A percentile compares a stretch with the other conserved stretches of the same genome.
Evolutionary conservation across 2,888 invertebrate species (phyloP).

Genomic region (Phengaris alcon): DNA sequence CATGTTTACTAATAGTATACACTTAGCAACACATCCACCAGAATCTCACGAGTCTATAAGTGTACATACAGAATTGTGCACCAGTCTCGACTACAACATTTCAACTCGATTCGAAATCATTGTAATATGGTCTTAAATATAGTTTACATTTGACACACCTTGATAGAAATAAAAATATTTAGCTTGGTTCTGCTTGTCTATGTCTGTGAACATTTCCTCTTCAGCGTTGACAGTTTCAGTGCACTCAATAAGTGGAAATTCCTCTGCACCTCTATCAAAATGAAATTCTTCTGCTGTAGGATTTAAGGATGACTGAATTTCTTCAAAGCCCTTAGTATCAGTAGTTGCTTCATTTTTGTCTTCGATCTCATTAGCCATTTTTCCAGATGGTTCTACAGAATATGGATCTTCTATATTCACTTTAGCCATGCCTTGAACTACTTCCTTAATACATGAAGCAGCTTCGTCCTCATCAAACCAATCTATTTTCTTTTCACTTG

Average conservation of each 20-base stretch:
- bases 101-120: no score
- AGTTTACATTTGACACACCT: constrained; percentile 70
- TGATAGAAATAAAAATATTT: constrained; percentile 91
- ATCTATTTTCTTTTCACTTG: constrained; percentile 59
- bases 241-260: constrained; percentile 57
- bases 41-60: no score
- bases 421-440: not conserved
- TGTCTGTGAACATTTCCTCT: constrained; percentile 49
- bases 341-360: constrained; percentile 54
- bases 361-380: not conserved
- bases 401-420: not conserved
- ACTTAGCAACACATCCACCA: no score
- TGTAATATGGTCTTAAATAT: not conserved
- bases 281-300: constrained; percentile 62
- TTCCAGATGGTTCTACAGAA: not conserved
- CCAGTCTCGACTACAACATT: not conserved
- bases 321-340: constrained; percentile 51
- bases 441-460: constrained; percentile 54
- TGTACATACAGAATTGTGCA: not conserved
- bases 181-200: constrained; percentile 66
- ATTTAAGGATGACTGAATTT: constrained; percentile 56
- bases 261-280: constrained; percentile 48
- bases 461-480: constrained; percentile 69
- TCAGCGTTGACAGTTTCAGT: constrained; percentile 46
- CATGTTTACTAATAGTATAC: no score